These are phyloP conservation scores for Brachyalestes nurse DNA, from an alignment of 2,797 vertebrate species.

Conservation along the genomic window DNA sequence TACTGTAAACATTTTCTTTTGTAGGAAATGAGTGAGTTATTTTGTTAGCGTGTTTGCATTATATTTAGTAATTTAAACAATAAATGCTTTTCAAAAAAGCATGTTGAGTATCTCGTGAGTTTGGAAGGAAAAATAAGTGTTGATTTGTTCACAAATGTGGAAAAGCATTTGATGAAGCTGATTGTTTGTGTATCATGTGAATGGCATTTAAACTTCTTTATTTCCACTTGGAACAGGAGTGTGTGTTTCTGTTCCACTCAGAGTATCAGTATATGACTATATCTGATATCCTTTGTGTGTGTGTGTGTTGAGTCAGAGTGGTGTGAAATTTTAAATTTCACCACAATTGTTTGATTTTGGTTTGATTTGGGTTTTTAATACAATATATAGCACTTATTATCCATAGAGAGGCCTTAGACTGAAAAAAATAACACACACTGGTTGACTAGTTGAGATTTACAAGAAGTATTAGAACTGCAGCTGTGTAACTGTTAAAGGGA, in stretches of 20 bases:
- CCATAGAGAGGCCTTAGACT: too few relatives aligned
- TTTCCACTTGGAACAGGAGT: constrained; percentile 35
- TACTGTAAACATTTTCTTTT: constrained; percentile 90
- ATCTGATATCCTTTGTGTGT: too few relatives aligned
- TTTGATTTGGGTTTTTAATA: too few relatives aligned
- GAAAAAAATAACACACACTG: too few relatives aligned
- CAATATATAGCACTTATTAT: too few relatives aligned
- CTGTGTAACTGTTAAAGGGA: too few relatives aligned
- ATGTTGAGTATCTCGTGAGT: constrained; percentile 47
- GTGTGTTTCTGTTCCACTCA: constrained; percentile 40
- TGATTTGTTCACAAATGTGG: constrained; percentile 42
- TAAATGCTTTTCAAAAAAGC: constrained; percentile 73
- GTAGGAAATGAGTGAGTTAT: constrained; percentile 88
- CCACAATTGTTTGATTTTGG: too few relatives aligned
- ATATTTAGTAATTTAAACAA: constrained; percentile 77
- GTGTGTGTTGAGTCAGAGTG: too few relatives aligned
- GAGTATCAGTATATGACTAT: too few relatives aligned
- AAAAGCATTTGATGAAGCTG: constrained; percentile 1
- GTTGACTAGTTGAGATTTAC: too few relatives aligned
- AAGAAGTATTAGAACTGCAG: too few relatives aligned
- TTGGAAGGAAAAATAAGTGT: constrained; percentile 37
- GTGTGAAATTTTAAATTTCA: too few relatives aligned
- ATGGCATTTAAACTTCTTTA: constrained; percentile 36
- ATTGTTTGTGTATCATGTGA: constrained; percentile 43
- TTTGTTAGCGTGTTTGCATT: constrained; percentile 86